phyloP scores from a whole-genome alignment of 92 coral and sea anemone genomes.

The Metridium senile region DNA sequence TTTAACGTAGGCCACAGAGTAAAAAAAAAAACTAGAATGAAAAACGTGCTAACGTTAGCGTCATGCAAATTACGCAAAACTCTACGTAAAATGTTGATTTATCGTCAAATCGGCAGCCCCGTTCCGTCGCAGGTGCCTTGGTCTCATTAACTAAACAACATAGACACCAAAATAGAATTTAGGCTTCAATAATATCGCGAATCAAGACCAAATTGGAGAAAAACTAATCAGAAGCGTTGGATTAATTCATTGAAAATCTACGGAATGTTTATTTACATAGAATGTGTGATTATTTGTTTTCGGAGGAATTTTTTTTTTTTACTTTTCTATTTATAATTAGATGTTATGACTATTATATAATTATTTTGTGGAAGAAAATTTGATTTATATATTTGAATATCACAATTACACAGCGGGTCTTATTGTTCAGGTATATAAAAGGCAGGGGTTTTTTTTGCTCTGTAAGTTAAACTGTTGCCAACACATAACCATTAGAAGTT shows the following conservation, averaged over 20 bases:
- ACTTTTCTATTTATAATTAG: background rate
- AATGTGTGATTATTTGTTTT: too few species aligned
- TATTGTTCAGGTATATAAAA: too few species aligned
- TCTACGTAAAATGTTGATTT: slow-evolving; percentile 12
- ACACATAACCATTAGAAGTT: slow-evolving; percentile 8
- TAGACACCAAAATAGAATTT: slow-evolving; percentile 30
- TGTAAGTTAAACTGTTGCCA: too few species aligned
- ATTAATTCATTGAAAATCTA: background rate
- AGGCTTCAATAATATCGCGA: slow-evolving; percentile 21
- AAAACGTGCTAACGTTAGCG: background rate
- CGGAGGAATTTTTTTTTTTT: too few species aligned
- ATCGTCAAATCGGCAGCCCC: slow-evolving; percentile 6
- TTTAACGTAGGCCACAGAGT: background rate
- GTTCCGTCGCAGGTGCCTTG: slow-evolving; percentile 30
- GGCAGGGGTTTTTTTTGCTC: too few species aligned
- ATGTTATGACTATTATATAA: background rate
- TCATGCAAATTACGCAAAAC: too few species aligned
- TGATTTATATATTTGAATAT: background rate
- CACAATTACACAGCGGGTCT: background rate
- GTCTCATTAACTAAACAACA: slow-evolving; percentile 37
- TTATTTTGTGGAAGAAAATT: slow-evolving; percentile 1
- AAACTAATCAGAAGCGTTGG: slow-evolving; percentile 5
- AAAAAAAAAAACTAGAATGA: background rate
- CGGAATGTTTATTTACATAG: background rate
- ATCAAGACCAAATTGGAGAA: slow-evolving; percentile 9